These are phyloP conservation scores for Cynaeus angustus DNA, from an alignment of 2,888 invertebrate genomes.

Conservation along the genomic window DNA sequence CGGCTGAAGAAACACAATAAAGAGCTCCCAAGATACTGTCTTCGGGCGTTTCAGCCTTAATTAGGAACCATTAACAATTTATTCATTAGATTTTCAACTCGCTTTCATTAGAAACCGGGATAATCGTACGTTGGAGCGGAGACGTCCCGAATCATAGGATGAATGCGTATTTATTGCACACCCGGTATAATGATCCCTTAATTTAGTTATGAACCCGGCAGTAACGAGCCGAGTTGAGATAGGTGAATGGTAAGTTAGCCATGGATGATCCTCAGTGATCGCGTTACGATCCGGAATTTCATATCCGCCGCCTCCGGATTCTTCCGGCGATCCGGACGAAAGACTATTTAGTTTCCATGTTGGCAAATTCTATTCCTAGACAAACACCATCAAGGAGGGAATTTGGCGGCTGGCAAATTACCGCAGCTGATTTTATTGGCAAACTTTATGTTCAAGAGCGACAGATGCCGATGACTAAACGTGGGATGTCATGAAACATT, in stretches of 20 bases:
- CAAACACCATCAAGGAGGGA: constrained; percentile 35
- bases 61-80: constrained; percentile 35
- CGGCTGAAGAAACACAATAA: constrained; percentile 37
- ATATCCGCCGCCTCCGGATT: constrained; percentile 49
- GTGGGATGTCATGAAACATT: constrained; percentile 39
- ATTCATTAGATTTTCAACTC: constrained; percentile 39
- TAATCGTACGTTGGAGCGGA: constrained; percentile 2
- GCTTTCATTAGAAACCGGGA: constrained; percentile 14
- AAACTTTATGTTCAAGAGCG: constrained; percentile 19
- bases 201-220: constrained; percentile 20
- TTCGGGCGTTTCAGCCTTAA: constrained; percentile 33
- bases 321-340: constrained; percentile 46
- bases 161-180: constrained; percentile 33
- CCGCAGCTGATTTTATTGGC: constrained; percentile 33
- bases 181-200: constrained; percentile 31
- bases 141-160: constrained; percentile 9
- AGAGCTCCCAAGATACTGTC: constrained; percentile 27
- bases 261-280: constrained; percentile 45
- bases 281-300: constrained; percentile 51
- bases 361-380: constrained; percentile 35
- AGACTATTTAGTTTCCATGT: constrained; percentile 46
- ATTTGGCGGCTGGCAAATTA: constrained; percentile 39
- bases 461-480: constrained; percentile 36
- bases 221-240: constrained; percentile 26
- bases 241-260: constrained; percentile 47